Conservation (phyloP, 2,888 invertebrate species). For the Cartodere bifasciata region DNA sequence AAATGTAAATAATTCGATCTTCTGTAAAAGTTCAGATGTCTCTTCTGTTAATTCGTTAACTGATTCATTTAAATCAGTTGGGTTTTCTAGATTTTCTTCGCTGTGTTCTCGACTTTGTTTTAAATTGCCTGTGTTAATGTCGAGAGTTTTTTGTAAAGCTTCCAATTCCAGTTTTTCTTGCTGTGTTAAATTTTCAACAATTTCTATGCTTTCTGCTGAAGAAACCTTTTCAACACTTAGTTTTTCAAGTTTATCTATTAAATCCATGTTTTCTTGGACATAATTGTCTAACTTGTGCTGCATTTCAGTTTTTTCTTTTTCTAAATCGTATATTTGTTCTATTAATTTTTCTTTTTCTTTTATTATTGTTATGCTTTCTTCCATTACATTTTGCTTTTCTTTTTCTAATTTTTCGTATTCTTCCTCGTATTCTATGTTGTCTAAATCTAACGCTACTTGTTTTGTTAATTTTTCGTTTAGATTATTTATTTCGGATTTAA, state of each 20-base stretch:
- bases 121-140: slow-evolving; percentile 22
- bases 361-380: slow-evolving; percentile 39
- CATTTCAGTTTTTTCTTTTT: slow-evolving; percentile 47
- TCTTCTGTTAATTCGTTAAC: slow-evolving; percentile 48
- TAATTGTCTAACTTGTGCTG: slow-evolving; percentile 50
- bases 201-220: slow-evolving; percentile 64
- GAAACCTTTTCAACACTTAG: slow-evolving; percentile 58
- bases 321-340: slow-evolving; percentile 42
- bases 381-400: slow-evolving; percentile 38
- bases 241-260: slow-evolving; percentile 60
- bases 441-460: too few relatives aligned
- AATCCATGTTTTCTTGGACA: slow-evolving; percentile 60
- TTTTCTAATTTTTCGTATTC: slow-evolving; percentile 46
- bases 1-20: slow-evolving; percentile 53
- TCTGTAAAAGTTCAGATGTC: slow-evolving; percentile 50
- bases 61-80: slow-evolving; percentile 39
- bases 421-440: slow-evolving; percentile 51
- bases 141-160: slow-evolving; percentile 46
- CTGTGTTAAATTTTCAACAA: slow-evolving; percentile 56
- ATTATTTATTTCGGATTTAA: slow-evolving; percentile 48
- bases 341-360: slow-evolving; percentile 42
- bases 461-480: slow-evolving; percentile 49
- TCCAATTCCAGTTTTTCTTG: slow-evolving; percentile 59
- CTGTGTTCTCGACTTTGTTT: slow-evolving; percentile 24
- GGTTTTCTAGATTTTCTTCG: slow-evolving; percentile 24